Percentiles rank a stretch among this genome's conserved stretches.
phyloP scores from a whole-genome alignment of 2,113 vertebrate genomes.

The Bostrychus sinensis region DNA sequence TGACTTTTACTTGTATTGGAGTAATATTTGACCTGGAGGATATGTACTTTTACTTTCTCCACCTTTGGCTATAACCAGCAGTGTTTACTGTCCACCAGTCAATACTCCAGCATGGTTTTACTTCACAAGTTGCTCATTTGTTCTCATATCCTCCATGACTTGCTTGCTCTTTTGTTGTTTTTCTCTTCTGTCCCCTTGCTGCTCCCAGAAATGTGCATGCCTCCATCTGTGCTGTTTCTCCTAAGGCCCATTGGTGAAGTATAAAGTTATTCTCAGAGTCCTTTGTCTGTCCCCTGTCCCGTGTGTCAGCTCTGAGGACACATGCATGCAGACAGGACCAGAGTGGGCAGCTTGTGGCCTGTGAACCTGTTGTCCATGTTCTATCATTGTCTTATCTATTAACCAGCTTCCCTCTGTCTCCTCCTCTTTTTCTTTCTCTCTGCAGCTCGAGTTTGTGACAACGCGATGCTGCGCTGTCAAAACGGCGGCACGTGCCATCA shows the following conservation, averaged over 20 bases:
- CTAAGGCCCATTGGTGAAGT: not conserved
- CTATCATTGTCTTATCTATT: slow-evolving; percentile 62
- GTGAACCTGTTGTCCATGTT: slow-evolving; percentile 62
- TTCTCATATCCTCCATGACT: slow-evolving; percentile 40
- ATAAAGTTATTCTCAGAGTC: slow-evolving; percentile 26
- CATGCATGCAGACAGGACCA: slow-evolving; percentile 54
- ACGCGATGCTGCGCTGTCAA: slow-evolving; percentile 93
- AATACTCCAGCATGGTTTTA: slow-evolving; percentile 40
- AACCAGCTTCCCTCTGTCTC: slow-evolving; percentile 54
- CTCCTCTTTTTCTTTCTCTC: slow-evolving; percentile 42
- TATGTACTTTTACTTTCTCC: too few relatives aligned
- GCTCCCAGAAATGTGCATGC: slow-evolving; percentile 48
- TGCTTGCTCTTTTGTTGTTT: slow-evolving; percentile 58
- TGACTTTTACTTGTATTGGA: too few relatives aligned
- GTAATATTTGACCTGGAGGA: too few relatives aligned
- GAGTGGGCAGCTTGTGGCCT: slow-evolving; percentile 67
- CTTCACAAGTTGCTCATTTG: slow-evolving; percentile 61
- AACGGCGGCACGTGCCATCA: slow-evolving; percentile 95
- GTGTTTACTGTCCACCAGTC: slow-evolving; percentile 42
- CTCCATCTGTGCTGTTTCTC: slow-evolving; percentile 28
- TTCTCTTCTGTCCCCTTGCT: slow-evolving; percentile 36
- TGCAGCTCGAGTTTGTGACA: slow-evolving; percentile 94
- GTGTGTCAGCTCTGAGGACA: slow-evolving; percentile 56
- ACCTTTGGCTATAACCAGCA: too few relatives aligned
- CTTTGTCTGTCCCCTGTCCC: slow-evolving; percentile 53